Conservation (phyloP, 2,888 invertebrate species). For the Melanargia galathea region DNA sequence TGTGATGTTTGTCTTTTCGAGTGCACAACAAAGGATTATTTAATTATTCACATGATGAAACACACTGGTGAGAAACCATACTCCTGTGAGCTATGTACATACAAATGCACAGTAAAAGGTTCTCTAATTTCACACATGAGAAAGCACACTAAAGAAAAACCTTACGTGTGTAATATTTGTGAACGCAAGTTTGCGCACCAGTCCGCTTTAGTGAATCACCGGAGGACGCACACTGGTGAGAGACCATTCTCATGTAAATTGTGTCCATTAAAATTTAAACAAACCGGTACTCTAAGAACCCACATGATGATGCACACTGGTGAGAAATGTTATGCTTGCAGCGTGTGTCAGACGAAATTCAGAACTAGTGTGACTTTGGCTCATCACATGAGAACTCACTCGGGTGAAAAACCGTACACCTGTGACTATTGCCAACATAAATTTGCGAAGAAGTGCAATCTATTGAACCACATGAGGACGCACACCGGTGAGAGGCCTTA, state of each 20-base stretch:
- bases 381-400: slow-evolving; percentile 6
- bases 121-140: not conserved
- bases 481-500: slow-evolving; percentile 20
- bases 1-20: not conserved
- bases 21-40: not conserved
- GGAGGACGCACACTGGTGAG: not conserved
- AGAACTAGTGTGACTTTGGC: not conserved
- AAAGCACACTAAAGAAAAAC: not conserved
- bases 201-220: not conserved
- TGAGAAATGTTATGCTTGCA: slow-evolving; percentile 3
- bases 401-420: not conserved
- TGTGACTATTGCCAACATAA: slow-evolving; percentile 5
- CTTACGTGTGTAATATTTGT: not conserved
- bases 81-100: not conserved
- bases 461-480: not conserved
- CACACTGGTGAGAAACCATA: not conserved
- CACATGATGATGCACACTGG: slow-evolving; percentile 5
- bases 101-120: not conserved
- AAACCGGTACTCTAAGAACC: not conserved
- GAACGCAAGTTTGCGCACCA: not conserved
- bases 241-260: not conserved
- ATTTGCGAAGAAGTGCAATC: not conserved
- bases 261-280: not conserved
- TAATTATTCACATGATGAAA: not conserved
- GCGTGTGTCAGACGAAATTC: not conserved